A percentile compares a stretch with the other conserved stretches of the same genome.
phyloP scores from a whole-genome alignment of 2,797 vertebrate genomes.

The Limosa lapponica region DNA sequence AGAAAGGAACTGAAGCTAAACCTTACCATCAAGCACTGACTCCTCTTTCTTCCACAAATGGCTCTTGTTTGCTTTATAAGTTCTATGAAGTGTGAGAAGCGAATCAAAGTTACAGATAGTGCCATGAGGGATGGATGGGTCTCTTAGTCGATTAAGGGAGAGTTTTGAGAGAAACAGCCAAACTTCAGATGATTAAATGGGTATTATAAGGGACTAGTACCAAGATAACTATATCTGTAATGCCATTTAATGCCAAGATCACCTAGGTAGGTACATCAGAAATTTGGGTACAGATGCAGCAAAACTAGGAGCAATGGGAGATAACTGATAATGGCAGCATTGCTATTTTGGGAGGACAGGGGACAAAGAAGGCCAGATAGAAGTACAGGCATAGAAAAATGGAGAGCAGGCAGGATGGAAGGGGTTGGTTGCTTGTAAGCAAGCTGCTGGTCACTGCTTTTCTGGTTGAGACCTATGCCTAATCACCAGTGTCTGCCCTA shows the following conservation, averaged over 20 bases:
- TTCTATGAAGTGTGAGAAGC: not conserved
- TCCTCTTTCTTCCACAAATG: not conserved
- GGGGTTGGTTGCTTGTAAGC: not conserved
- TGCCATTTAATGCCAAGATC: not conserved
- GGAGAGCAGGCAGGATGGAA: not conserved
- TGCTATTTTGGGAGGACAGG: not conserved
- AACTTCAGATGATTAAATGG: not conserved
- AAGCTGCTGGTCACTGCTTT: not conserved
- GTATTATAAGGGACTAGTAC: not conserved
- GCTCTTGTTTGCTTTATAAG: not conserved
- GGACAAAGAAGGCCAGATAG: not conserved
- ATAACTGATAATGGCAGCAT: not conserved
- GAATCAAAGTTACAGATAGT: not conserved
- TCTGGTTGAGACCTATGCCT: not conserved
- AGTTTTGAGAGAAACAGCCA: not conserved
- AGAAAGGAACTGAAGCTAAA: not conserved
- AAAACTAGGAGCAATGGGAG: not conserved
- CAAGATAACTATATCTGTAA: not conserved
- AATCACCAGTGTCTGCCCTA: not conserved
- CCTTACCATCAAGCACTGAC: not conserved
- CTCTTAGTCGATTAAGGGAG: not conserved
- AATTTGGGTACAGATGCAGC: not conserved
- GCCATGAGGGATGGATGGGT: not conserved
- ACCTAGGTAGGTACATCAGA: not conserved
- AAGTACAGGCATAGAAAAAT: not conserved